A percentile compares a stretch with the other conserved stretches of the same genome.
Conservation (phyloP, 2,113 vertebrate genomes). For the Emydura subglobosa region DNA sequence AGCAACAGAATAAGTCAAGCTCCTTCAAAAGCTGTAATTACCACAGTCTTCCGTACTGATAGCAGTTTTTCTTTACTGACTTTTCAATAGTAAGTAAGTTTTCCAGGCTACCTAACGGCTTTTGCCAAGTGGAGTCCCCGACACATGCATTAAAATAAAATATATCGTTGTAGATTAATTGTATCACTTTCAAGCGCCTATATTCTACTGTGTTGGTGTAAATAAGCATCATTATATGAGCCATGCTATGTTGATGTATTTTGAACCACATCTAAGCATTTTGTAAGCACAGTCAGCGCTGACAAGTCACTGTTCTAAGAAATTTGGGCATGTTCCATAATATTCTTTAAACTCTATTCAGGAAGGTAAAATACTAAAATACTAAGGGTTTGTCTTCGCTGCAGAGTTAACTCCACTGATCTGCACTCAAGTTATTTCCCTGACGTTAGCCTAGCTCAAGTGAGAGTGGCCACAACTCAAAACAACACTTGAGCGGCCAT, state of each 20-base stretch:
- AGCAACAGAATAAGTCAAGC: not conserved
- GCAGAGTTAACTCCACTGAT: not conserved
- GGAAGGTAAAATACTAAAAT: not conserved
- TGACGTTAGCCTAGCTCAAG: accelerated
- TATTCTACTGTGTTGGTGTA: not conserved
- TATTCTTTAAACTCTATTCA: not conserved
- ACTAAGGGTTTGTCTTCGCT: not conserved
- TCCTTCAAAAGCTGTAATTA: not conserved
- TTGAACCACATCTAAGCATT: not conserved
- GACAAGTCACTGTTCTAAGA: not conserved
- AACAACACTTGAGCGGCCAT: accelerated
- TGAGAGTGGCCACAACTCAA: accelerated
- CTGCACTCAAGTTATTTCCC: not conserved
- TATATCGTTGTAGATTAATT: not conserved
- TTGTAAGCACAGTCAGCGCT: not conserved
- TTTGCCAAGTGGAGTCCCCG: not conserved
- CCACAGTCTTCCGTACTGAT: not conserved
- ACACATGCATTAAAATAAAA: not conserved
- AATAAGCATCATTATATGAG: not conserved
- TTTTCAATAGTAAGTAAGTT: not conserved
- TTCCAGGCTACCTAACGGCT: not conserved
- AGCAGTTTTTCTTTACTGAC: not conserved
- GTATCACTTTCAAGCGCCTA: not conserved
- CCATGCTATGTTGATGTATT: not conserved
- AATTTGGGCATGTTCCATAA: not conserved